Evolutionary conservation across 2,888 invertebrate species (phyloP).

Genomic region (Dryocosmus kuriphilus): DNA sequence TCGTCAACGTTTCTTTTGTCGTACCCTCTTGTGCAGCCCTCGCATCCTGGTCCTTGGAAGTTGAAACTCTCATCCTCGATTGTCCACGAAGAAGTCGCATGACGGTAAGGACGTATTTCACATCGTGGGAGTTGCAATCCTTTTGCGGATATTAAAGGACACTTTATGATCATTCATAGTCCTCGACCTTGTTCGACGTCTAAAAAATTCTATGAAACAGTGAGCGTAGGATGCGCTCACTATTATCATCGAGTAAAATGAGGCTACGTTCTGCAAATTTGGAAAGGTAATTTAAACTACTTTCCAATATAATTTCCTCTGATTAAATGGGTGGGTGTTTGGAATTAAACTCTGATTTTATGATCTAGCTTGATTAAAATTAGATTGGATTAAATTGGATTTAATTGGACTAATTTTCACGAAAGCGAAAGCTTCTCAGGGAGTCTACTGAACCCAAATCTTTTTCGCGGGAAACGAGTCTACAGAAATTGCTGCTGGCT

Average conservation of each 20-base stretch:
- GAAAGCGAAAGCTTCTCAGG: not conserved
- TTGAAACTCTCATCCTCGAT: constrained; percentile 33
- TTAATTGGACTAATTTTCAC: not conserved
- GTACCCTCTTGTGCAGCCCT: constrained; percentile 31
- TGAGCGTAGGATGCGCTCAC: constrained; percentile 53
- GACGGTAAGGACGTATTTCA: constrained; percentile 47
- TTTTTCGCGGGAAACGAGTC: constrained; percentile 20
- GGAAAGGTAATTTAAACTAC: too few species aligned
- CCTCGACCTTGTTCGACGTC: constrained; percentile 68
- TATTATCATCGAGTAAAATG: constrained; percentile 51
- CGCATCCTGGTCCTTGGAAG: constrained; percentile 37
- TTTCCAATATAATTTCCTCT: too few species aligned
- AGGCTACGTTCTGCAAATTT: not conserved
- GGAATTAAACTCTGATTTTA: too few species aligned
- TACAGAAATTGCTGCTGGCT: not conserved
- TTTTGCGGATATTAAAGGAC: constrained; percentile 70
- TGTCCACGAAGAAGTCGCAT: constrained; percentile 1
- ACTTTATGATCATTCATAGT: constrained; percentile 65
- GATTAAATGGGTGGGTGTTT: too few species aligned
- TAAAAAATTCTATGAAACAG: constrained; percentile 64
- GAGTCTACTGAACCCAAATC: not conserved
- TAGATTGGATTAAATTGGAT: constrained; percentile 3
- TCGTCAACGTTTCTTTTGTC: constrained; percentile 11
- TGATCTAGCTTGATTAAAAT: not conserved
- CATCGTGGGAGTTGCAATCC: constrained; percentile 70